Percentiles rank a stretch among this genome's conserved stretches.
phyloP scores from a whole-genome alignment of 2,888 invertebrate species.

The Magallana nippona region DNA sequence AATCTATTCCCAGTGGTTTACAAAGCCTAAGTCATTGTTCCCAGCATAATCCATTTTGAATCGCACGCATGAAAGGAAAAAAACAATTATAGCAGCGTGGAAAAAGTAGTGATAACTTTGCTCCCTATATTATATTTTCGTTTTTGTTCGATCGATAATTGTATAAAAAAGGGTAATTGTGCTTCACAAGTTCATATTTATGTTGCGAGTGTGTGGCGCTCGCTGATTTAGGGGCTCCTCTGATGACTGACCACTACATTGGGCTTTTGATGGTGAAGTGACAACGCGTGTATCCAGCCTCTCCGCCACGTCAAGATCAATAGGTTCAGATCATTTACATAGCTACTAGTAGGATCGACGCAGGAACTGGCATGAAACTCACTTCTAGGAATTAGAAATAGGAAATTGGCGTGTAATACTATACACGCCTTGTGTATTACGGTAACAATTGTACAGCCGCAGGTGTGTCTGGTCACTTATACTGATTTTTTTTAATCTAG shows the following conservation, averaged over 20 bases:
- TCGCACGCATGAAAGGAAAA: not conserved
- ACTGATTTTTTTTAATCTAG: not conserved
- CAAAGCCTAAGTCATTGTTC: not conserved
- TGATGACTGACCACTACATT: constrained; percentile 2
- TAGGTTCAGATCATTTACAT: constrained; percentile 32
- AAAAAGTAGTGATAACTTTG: not conserved
- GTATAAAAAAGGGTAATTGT: not conserved
- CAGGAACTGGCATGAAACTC: not conserved
- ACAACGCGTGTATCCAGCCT: not conserved
- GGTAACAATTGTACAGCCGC: not conserved
- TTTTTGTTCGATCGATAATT: not conserved
- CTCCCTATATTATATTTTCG: constrained; percentile 7
- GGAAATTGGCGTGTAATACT: constrained; percentile 14
- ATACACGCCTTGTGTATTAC: not conserved
- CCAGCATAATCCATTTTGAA: not conserved
- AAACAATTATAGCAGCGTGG: not conserved
- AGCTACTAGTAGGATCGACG: constrained; percentile 3
- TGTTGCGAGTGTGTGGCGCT: not conserved
- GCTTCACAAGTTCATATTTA: not conserved
- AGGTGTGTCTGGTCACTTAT: not conserved
- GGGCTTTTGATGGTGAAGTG: not conserved
- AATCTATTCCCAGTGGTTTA: not conserved
- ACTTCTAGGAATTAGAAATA: constrained; percentile 6
- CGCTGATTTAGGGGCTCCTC: not conserved
- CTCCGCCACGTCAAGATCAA: constrained; percentile 12